phyloP scores from a whole-genome alignment of 2,888 invertebrate species.

The Apotomis capreana region DNA sequence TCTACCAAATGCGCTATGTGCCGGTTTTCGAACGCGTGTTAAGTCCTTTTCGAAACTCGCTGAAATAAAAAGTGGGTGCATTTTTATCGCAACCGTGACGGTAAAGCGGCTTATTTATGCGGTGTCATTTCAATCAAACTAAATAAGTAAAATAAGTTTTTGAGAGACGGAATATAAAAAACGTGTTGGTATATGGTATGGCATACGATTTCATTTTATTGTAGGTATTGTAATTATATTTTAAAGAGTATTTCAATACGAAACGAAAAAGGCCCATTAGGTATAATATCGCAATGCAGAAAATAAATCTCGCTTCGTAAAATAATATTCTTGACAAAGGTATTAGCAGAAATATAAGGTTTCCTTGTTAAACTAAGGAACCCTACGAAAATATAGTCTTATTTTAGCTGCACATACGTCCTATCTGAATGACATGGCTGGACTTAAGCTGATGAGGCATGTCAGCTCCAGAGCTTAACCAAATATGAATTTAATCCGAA shows the following conservation, averaged over 20 bases:
- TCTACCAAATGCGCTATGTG: not conserved
- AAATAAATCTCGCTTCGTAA: no score
- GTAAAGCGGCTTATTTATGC: not conserved
- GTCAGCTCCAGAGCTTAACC: not conserved
- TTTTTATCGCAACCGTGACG: not conserved
- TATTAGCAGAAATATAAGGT: not conserved
- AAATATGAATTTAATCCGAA: not conserved
- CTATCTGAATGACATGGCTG: not conserved
- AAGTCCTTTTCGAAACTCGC: not conserved
- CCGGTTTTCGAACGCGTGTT: not conserved
- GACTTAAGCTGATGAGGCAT: slow-evolving; percentile 3
- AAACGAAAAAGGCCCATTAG: no score
- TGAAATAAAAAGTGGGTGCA: not conserved
- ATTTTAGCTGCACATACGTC: not conserved
- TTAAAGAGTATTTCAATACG: no score
- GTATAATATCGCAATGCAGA: no score
- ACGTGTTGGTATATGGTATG: no score
- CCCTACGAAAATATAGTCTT: not conserved
- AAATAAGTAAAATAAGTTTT: no score
- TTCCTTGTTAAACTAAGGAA: not conserved
- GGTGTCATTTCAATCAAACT: not conserved
- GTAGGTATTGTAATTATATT: no score
- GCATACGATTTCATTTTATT: no score
- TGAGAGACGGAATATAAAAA: no score
- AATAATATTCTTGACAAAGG: no score